Evolutionary conservation across 2,888 invertebrate genomes (phyloP).

Genomic region (Lepas anatifera): DNA sequence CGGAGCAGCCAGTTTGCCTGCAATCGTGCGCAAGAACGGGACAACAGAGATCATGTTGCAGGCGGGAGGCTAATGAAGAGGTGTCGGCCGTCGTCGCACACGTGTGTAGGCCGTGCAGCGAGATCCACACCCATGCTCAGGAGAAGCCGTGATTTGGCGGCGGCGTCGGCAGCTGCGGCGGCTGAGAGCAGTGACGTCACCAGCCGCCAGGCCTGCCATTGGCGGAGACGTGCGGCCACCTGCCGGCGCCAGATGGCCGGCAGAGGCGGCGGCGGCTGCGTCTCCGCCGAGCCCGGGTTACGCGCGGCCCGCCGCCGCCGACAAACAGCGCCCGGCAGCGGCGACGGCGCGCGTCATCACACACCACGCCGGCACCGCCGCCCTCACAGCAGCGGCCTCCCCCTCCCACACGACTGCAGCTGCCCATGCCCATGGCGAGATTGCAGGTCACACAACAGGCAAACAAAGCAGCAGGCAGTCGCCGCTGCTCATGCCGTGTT

Average conservation of each 20-base stretch:
- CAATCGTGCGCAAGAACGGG: background rate
- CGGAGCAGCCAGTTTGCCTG: background rate
- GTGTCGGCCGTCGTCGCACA: background rate
- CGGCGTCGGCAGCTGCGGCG: background rate
- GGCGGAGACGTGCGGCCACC: conserved; percentile 5
- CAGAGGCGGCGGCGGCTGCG: background rate
- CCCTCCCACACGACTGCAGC: background rate
- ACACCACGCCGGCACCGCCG: background rate
- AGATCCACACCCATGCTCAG: background rate
- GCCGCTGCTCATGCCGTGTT: background rate
- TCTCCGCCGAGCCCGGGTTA: background rate
- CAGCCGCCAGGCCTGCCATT: background rate
- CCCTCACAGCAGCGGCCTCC: background rate
- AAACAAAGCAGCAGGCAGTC: background rate
- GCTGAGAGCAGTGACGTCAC: conserved; percentile 5
- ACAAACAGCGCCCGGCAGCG: background rate
- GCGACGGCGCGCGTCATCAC: background rate
- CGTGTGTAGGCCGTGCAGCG: background rate
- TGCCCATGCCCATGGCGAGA: too few species aligned
- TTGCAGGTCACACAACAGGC: background rate
- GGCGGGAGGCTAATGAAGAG: background rate
- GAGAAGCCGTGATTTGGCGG: background rate
- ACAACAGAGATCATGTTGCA: background rate
- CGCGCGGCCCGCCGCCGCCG: background rate
- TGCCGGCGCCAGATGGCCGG: background rate